Percentiles rank a stretch among this genome's conserved stretches.
Evolutionary conservation across 2,113 vertebrate genomes (phyloP).

Genomic region (Trichomycterus rosablanca): DNA sequence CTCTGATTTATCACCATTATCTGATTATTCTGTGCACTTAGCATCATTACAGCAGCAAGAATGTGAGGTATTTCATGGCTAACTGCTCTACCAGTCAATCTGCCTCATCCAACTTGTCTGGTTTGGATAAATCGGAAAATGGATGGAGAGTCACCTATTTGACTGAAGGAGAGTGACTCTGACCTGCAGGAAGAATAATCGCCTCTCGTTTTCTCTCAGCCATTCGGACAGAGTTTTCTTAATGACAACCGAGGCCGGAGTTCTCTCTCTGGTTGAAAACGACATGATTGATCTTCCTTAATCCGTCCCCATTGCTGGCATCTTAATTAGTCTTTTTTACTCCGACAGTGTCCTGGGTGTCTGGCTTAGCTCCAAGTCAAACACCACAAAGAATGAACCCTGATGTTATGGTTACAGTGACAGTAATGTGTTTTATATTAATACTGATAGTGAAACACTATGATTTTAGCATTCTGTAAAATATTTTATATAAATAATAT

Average conservation of each 20-base stretch:
- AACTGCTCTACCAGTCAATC: too few relatives aligned
- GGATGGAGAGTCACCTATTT: slow-evolving; percentile 5
- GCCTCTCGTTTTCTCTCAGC: slow-evolving; percentile 9
- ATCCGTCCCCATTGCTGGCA: slow-evolving; percentile 18
- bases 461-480: too few relatives aligned
- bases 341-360: background rate
- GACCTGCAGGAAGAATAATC: slow-evolving; percentile 27
- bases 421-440: background rate
- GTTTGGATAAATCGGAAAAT: too few relatives aligned
- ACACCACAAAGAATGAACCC: background rate
- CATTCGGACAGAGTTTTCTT: slow-evolving; percentile 23
- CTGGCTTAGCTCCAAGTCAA: slow-evolving; percentile 30
- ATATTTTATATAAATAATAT: too few relatives aligned
- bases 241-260: slow-evolving; percentile 15
- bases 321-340: slow-evolving; percentile 22
- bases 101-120: too few relatives aligned
- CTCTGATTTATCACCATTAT: too few relatives aligned
- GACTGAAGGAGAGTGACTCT: slow-evolving; percentile 19
- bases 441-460: too few relatives aligned
- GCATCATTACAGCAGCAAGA: too few relatives aligned
- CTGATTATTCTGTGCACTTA: too few relatives aligned
- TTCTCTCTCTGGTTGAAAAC: background rate
- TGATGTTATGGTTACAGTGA: slow-evolving; percentile 1
- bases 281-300: slow-evolving; percentile 29
- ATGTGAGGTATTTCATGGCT: too few relatives aligned